These are phyloP conservation scores for Cataglyphis altisquamis DNA, from an alignment of 2,888 invertebrate species.

Conservation along the genomic window DNA sequence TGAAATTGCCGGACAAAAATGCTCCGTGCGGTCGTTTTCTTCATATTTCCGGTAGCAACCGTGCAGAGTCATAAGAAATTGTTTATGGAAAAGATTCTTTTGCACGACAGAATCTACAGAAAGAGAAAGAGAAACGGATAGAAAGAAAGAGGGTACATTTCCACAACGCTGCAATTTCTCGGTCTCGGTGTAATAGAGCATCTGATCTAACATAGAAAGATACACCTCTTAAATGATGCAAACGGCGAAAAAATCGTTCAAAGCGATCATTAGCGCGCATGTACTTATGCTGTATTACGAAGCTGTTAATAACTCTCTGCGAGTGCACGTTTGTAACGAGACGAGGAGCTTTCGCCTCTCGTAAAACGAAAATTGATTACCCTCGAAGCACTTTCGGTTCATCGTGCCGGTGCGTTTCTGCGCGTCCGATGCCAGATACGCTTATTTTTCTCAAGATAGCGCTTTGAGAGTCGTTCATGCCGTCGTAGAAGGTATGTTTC, in stretches of 20 bases:
- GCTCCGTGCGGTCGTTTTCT: conserved; percentile 21
- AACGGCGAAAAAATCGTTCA: conserved; percentile 18
- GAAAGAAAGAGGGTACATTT: not conserved
- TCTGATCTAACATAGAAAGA: conserved; percentile 23
- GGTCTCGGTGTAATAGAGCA: not conserved
- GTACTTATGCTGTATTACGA: conserved; percentile 15
- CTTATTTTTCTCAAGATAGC: conserved; percentile 7
- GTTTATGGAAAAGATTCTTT: conserved; percentile 41
- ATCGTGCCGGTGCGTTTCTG: conserved; percentile 14
- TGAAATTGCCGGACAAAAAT: conserved; percentile 35
- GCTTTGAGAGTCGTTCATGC: not conserved
- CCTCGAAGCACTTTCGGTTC: conserved; percentile 21
- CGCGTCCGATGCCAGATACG: not conserved
- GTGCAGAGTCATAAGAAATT: conserved; percentile 30
- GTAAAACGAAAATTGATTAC: conserved; percentile 11
- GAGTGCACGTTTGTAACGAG: not conserved
- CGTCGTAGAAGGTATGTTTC: conserved; percentile 20
- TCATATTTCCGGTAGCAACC: conserved; percentile 6
- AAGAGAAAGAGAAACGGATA: not conserved
- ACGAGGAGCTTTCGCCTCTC: not conserved
- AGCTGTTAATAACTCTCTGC: conserved; percentile 30
- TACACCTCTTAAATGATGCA: conserved; percentile 38
- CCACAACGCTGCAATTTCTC: conserved; percentile 13
- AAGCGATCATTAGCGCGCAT: conserved; percentile 25
- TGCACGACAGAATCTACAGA: conserved; percentile 5